These are phyloP conservation scores for Ganaspis brasiliensis DNA, from an alignment of 2,888 invertebrate species.

Conservation along the genomic window DNA sequence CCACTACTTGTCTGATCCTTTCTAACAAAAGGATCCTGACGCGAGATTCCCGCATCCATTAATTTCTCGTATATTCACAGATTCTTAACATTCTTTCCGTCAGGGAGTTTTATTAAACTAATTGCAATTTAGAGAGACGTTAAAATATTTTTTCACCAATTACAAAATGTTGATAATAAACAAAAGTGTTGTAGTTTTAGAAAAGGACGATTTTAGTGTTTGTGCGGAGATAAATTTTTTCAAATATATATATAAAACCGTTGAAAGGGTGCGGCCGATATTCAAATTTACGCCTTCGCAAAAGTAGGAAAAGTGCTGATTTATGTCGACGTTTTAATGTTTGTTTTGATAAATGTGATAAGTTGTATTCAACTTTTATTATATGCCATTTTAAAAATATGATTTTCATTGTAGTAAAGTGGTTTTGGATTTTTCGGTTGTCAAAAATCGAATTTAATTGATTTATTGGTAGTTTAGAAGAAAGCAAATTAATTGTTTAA, in stretches of 20 bases:
- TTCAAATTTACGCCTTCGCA: constrained; percentile 35
- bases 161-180: background rate
- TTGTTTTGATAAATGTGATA: background rate
- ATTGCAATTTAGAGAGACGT: background rate
- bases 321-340: background rate
- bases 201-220: background rate
- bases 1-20: background rate
- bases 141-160: background rate
- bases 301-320: background rate
- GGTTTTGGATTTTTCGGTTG: too few species aligned
- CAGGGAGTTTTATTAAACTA: background rate
- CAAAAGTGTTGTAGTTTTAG: background rate
- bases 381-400: background rate
- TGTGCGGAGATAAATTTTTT: background rate
- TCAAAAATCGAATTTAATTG: too few species aligned
- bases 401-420: too few species aligned
- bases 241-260: constrained; percentile 30
- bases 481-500: too few species aligned
- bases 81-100: background rate
- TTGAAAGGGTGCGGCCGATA: constrained; percentile 34
- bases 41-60: constrained; percentile 4
- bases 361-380: background rate
- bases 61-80: background rate
- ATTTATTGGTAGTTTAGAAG: too few species aligned
- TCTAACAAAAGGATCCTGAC: background rate